Conservation (phyloP, 2,797 vertebrate genomes). For the Taenioides sp. region DNA sequence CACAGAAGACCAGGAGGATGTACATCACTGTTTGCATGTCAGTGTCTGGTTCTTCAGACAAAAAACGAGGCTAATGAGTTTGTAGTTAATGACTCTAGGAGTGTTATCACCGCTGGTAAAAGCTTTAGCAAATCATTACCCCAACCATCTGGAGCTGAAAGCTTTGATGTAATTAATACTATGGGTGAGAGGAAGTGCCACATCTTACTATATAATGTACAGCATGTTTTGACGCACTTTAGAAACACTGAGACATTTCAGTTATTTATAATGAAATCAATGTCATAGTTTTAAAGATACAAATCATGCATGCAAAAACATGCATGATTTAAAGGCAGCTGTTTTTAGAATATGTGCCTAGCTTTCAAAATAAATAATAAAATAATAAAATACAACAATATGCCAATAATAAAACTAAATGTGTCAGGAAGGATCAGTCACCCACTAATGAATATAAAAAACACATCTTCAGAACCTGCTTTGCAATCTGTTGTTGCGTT, state of each 20-base stretch:
- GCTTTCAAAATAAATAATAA: not conserved
- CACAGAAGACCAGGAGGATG: no score
- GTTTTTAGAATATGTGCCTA: not conserved
- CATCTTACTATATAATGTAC: not conserved
- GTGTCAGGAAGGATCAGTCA: not conserved
- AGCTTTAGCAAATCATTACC: constrained; percentile 2
- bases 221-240: not conserved
- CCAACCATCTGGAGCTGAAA: constrained; percentile 5
- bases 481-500: not conserved
- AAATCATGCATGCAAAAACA: not conserved
- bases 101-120: constrained; percentile 7
- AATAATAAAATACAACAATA: not conserved
- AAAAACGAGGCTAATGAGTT: not conserved
- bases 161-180: constrained; percentile 2
- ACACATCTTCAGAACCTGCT: not conserved
- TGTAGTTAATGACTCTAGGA: not conserved
- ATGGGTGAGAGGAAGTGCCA: not conserved
- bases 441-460: not conserved
- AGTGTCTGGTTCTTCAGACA: no score
- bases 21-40: not conserved
- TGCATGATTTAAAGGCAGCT: not conserved
- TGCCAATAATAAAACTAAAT: not conserved
- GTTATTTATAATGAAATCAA: not conserved
- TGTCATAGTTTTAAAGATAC: not conserved
- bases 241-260: not conserved